Evolutionary conservation across 2,888 invertebrate genomes (phyloP).

Genomic region (Protophormia terraenovae): DNA sequence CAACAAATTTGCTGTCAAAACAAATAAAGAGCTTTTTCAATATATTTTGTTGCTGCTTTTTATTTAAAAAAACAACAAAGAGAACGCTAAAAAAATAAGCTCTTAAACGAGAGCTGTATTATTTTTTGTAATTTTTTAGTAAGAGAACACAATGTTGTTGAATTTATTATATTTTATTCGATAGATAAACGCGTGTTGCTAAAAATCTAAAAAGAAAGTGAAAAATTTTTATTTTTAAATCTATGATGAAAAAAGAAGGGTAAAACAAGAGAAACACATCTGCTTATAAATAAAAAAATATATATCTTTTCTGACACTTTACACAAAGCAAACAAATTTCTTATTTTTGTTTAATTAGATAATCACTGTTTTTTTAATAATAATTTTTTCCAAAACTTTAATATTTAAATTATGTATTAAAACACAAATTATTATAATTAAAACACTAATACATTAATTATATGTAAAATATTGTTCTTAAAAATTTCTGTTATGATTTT

Average conservation of each 20-base stretch:
- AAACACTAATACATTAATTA: background rate
- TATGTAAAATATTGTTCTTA: background rate
- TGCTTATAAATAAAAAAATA: background rate
- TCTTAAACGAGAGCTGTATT: background rate
- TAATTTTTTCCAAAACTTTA: background rate
- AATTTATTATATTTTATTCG: background rate
- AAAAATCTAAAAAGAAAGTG: background rate
- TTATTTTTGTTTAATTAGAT: constrained; percentile 47
- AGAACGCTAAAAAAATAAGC: too few relatives aligned
- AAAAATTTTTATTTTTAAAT: constrained; percentile 1
- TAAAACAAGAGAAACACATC: background rate
- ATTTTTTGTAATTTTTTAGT: too few relatives aligned
- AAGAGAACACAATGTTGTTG: background rate
- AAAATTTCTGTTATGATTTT: background rate
- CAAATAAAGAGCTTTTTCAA: background rate
- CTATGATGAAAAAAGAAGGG: background rate
- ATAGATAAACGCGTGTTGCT: background rate
- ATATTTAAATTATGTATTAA: background rate
- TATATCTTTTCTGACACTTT: background rate
- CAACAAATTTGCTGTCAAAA: constrained; percentile 36
- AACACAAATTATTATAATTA: background rate
- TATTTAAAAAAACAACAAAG: background rate
- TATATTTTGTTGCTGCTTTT: background rate
- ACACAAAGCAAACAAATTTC: background rate
- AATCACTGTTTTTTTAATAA: constrained; percentile 18